Base-by-base conservation (phyloP, 2,797 vertebrate genomes). In the Holocentrus rufus region DNA sequence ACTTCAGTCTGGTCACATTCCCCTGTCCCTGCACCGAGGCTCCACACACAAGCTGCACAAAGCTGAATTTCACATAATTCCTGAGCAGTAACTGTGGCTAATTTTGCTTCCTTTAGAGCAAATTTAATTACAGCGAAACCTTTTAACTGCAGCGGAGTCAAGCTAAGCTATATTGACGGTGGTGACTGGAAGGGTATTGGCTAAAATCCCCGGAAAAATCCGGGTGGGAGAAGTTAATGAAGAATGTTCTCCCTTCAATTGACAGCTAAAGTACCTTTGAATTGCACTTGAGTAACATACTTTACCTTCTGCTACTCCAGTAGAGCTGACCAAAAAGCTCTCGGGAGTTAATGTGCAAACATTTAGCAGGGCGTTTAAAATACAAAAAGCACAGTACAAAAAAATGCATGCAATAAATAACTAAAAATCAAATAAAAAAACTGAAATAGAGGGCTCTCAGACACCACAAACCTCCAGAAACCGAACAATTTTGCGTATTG, bases 1-100 rank as follows among this genome's bases (percentile, higher is more conserved):
- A 69, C 57, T 47, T 39, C 57, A 18, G 0, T 58, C 44, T 42
- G 30, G 34, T 71, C 65, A 20, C 49, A 61, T 47, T 14, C 54
- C 31, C 50, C 15, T 27, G 49, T 8, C 15, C 22, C 10, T 55
- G 17, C 30, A 15, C 25, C 18, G 54, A 56, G 3, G 25, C 54
- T 56, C 54, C 30, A 30, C 54, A 56, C 27, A 56, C 25, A 15
- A 11, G 13, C 54, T 8, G 4, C 27, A 56, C 47, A 49, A 18
- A 56, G 6, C 27, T 14, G 10, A 54, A 9, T n/a, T n/a, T n/a
- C 17, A 49, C 47, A n/a, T 49, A 9, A 49, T 5, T 18, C 47
- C n/a, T 49, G 47, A n/a, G 47, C 39, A 44, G 11, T 14, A 10
- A 39, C 36, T 39, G 36, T 34, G 8, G 36, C 36, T 39, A 8